Evolutionary conservation across 2,888 invertebrate species (phyloP).

Genomic region (Harpalus rubripes): DNA sequence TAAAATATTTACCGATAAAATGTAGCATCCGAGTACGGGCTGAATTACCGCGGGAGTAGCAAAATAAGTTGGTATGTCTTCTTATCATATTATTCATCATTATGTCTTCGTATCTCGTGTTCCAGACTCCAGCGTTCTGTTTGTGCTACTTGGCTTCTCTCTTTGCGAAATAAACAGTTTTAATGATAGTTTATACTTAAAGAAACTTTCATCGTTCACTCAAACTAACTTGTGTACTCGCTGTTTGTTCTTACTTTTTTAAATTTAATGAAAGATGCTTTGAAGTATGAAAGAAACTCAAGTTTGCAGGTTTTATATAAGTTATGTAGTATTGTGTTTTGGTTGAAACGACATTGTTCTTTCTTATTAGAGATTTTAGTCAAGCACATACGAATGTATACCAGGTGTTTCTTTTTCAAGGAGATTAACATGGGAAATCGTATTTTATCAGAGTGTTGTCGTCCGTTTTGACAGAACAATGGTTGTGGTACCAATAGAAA

Average conservation of each 20-base stretch:
- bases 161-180: constrained; percentile 44
- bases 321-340: background rate
- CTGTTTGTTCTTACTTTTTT: constrained; percentile 20
- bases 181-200: constrained; percentile 44
- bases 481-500: no score
- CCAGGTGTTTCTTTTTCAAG: no score
- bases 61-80: constrained; percentile 34
- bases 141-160: constrained; percentile 19
- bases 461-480: no score
- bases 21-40: background rate
- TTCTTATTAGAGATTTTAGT: no score
- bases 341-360: no score
- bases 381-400: no score
- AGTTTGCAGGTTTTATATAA: constrained; percentile 12
- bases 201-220: constrained; percentile 17
- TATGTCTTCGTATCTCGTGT: constrained; percentile 57
- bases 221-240: background rate
- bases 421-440: no score
- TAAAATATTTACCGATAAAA: constrained; percentile 4
- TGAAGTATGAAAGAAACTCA: constrained; percentile 19
- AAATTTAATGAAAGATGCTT: constrained; percentile 12
- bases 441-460: no score
- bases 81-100: constrained; percentile 63
- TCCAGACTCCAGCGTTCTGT: constrained; percentile 8
- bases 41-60: background rate